Conservation (phyloP, 2,113 vertebrate species). For the Onychostoma macrolepis region DNA sequence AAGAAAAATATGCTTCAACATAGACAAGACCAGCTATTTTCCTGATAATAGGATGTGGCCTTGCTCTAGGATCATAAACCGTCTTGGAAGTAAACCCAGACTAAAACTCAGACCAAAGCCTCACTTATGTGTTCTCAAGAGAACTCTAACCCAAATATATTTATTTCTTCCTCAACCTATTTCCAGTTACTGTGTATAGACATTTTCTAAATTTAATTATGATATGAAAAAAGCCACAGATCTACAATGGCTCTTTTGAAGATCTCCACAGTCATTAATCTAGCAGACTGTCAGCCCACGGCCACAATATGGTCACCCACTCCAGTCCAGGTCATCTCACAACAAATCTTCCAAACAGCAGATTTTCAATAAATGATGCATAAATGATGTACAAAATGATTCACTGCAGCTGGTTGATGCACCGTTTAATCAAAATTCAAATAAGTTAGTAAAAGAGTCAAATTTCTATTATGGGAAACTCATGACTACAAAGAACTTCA, state of each 20-base stretch:
- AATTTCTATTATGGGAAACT: background rate
- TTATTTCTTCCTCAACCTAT: background rate
- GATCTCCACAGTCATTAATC: background rate
- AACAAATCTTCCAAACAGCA: conserved; percentile 23
- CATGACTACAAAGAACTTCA: conserved; percentile 43
- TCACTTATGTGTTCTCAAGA: background rate
- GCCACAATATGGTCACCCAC: background rate
- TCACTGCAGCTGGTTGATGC: background rate
- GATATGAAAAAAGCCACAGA: background rate
- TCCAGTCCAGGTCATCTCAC: conserved; percentile 13
- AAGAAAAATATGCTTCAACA: background rate
- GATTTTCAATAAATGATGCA: background rate
- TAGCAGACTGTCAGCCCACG: conserved; percentile 13
- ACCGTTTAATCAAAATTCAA: background rate
- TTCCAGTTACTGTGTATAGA: background rate
- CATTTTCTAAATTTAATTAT: background rate
- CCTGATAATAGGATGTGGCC: background rate
- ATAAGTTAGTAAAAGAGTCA: background rate
- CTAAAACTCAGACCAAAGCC: background rate
- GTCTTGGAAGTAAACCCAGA: background rate
- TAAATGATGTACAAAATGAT: background rate
- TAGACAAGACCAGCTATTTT: background rate
- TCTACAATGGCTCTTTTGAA: background rate
- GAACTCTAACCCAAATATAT: background rate
- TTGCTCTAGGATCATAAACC: background rate